A percentile compares a stretch with the other conserved stretches of the same genome.
Evolutionary conservation across 2,113 vertebrate species (phyloP).

Genomic region (Vireo altiloquus): DNA sequence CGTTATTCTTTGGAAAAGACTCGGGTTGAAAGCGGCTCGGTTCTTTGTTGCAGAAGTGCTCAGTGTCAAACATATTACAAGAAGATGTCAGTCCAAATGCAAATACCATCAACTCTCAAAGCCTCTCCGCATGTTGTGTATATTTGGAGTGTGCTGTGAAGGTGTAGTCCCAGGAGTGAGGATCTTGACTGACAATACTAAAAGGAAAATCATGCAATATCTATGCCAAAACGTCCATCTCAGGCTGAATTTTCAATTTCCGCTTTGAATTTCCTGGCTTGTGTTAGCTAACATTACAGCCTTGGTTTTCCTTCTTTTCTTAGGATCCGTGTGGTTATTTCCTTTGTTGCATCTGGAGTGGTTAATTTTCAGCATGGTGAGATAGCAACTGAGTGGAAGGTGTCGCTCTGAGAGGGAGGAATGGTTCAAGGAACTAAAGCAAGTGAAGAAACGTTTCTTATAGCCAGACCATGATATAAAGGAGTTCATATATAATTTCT

Average conservation of each 20-base stretch:
- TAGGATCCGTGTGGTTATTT: not conserved
- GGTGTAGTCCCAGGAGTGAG: conserved; percentile 44
- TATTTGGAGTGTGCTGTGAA: conserved; percentile 49
- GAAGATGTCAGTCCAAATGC: conserved; percentile 55
- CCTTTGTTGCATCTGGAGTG: conserved; percentile 35
- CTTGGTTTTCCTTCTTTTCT: not conserved
- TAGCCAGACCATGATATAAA: not conserved
- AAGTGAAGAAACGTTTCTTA: not conserved
- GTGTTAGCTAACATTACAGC: not conserved
- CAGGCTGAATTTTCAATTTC: conserved; percentile 13
- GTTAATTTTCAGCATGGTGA: not conserved
- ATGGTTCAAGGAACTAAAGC: not conserved
- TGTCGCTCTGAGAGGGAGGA: not conserved
- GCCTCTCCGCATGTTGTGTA: not conserved
- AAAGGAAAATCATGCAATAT: conserved; percentile 12
- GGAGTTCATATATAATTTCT: not conserved
- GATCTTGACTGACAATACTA: conserved; percentile 55
- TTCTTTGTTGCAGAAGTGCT: conserved; percentile 46
- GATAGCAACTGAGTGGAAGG: not conserved
- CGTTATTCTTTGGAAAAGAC: conserved; percentile 47
- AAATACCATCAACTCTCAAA: conserved; percentile 21
- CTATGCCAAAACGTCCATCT: conserved; percentile 52
- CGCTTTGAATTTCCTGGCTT: conserved; percentile 14
- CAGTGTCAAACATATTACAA: conserved; percentile 25
- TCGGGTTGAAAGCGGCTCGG: not conserved